These are phyloP conservation scores for Ormyrus thymus DNA, from an alignment of 2,888 invertebrate species.

Conservation along the genomic window DNA sequence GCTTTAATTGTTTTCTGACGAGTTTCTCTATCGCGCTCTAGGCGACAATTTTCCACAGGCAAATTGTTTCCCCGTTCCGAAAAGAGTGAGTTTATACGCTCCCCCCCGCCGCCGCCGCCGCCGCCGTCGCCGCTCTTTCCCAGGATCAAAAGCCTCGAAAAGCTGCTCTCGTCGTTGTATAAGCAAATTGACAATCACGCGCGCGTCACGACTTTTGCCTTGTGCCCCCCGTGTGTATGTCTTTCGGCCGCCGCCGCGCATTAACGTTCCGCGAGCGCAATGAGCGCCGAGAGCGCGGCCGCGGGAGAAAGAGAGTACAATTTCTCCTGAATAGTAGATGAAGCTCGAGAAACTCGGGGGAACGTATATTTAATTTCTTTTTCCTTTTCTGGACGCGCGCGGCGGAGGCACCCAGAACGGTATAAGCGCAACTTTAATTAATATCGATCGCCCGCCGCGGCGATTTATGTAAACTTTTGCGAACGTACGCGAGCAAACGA, in stretches of 20 bases:
- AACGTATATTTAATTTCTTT: conserved; percentile 23
- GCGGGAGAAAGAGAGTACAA: conserved; percentile 19
- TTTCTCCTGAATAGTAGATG: conserved; percentile 17
- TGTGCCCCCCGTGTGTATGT: not conserved
- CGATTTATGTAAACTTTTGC: no score
- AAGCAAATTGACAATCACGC: conserved; percentile 22
- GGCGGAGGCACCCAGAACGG: not conserved
- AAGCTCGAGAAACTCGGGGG: not conserved
- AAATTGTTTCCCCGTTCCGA: conserved; percentile 48
- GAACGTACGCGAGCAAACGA: no score
- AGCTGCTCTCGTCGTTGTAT: not conserved
- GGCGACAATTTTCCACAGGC: conserved; percentile 30
- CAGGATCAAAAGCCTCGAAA: not conserved
- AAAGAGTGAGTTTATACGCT: not conserved
- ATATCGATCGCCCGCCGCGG: not conserved
- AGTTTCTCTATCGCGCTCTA: conserved; percentile 15
- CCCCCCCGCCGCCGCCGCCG: not conserved
- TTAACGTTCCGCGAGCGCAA: conserved; percentile 26
- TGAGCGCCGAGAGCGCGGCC: no score
- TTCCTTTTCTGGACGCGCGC: not conserved
- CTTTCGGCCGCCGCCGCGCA: not conserved
- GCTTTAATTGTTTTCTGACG: conserved; percentile 50
- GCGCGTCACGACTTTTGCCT: not conserved
- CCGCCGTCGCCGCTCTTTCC: not conserved
- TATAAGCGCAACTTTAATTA: conserved; percentile 28